Evolutionary conservation across 1,140 invertebrate species (phyloP).

Genomic region (Bombus waltoni): DNA sequence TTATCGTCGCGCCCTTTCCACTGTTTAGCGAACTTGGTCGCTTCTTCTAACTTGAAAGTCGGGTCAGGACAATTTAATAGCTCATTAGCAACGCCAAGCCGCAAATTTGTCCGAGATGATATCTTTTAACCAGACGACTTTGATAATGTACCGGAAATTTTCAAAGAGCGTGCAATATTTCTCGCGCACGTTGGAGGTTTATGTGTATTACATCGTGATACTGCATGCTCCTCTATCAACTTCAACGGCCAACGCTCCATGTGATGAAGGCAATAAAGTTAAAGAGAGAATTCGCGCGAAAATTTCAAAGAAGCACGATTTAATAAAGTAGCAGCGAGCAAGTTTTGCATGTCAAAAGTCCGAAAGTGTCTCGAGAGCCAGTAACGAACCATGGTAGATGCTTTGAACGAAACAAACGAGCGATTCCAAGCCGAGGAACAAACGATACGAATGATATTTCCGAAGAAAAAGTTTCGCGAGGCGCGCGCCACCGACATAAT

Average conservation of each 20-base stretch:
- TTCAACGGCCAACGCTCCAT: no score
- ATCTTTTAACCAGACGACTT: not conserved
- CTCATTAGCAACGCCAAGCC: not conserved
- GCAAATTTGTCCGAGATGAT: not conserved
- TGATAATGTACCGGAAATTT: not conserved
- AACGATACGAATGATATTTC: conserved; percentile 6
- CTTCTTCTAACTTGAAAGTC: not conserved
- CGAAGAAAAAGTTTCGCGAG: conserved; percentile 13
- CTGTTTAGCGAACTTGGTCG: not conserved
- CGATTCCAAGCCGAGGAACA: not conserved
- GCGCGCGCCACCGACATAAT: not conserved
- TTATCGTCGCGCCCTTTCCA: not conserved
- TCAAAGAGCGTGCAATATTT: not conserved
- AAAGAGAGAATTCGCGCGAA: not conserved
- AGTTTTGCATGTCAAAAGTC: conserved; percentile 9
- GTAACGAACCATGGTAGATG: not conserved
- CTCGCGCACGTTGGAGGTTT: not conserved
- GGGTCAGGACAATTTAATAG: not conserved
- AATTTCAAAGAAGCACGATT: not conserved
- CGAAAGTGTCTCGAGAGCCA: not conserved
- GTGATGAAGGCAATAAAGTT: not conserved
- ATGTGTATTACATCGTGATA: no score
- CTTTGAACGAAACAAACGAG: conserved; percentile 26
- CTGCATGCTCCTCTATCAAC: no score
- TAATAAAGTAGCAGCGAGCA: not conserved